phyloP scores from a whole-genome alignment of 2,113 vertebrate genomes.

The Callionymus lyra region DNA sequence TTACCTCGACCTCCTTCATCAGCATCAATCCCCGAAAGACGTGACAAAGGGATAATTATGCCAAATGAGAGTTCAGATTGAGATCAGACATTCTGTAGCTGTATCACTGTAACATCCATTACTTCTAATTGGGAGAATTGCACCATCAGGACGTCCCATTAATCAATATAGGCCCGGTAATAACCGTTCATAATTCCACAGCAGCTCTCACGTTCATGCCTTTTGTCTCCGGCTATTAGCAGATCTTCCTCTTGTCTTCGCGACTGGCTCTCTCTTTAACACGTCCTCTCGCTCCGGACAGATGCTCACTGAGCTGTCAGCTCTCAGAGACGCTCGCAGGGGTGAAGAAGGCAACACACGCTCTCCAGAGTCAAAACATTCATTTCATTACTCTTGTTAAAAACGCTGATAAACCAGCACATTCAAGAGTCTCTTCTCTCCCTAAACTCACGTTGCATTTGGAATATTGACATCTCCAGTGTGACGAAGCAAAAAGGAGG shows the following conservation, averaged over 20 bases:
- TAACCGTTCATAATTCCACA: constrained; percentile 28
- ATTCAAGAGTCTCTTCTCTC: constrained; percentile 51
- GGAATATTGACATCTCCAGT: constrained; percentile 53
- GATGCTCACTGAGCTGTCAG: constrained; percentile 33
- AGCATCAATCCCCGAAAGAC: constrained; percentile 26
- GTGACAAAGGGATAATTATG: constrained; percentile 29
- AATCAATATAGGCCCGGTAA: constrained; percentile 28
- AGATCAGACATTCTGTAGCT: constrained; percentile 36
- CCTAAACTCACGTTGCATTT: constrained; percentile 41
- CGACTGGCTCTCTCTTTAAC: constrained; percentile 2
- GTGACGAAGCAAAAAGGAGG: constrained; percentile 16
- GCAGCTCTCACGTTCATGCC: constrained; percentile 28
- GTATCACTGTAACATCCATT: constrained; percentile 43
- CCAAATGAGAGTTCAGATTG: constrained; percentile 15
- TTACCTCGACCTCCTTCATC: constrained; percentile 25
- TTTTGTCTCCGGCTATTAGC: constrained; percentile 12
- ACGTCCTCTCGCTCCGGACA: constrained; percentile 9
- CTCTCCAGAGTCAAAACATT: constrained; percentile 1
- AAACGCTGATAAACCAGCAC: constrained; percentile 57
- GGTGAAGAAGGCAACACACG: constrained; percentile 11
- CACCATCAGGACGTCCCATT: constrained; percentile 36
- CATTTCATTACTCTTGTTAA: constrained; percentile 45
- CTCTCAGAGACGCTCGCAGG: constrained; percentile 26
- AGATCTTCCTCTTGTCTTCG: not conserved
- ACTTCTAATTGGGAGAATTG: constrained; percentile 36